Conservation (phyloP, 2,888 invertebrate species). For the Sinohyriopsis cumingii region DNA sequence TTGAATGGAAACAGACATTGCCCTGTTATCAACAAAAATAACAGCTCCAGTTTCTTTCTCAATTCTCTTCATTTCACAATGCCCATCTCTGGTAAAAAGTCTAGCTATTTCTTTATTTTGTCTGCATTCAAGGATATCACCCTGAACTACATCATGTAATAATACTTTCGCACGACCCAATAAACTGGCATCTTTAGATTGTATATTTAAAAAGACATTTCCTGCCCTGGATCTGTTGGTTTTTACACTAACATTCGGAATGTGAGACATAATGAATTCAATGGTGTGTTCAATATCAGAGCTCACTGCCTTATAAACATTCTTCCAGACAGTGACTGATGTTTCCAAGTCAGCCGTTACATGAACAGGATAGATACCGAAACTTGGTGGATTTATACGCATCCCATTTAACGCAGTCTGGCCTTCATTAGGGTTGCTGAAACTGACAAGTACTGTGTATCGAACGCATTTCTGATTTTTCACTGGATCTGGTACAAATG, state of each 20-base stretch:
- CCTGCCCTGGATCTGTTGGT: constrained; percentile 27
- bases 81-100: too few species aligned
- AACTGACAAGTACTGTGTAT: too few species aligned
- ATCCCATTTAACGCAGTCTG: constrained; percentile 16
- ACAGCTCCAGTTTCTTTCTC: too few species aligned
- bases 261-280: background rate
- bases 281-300: constrained; percentile 25
- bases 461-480: too few species aligned
- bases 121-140: constrained; percentile 34
- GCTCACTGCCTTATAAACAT: too few species aligned
- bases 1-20: too few species aligned
- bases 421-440: too few species aligned
- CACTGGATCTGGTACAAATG: too few species aligned
- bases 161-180: constrained; percentile 29
- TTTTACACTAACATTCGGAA: constrained; percentile 7
- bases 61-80: too few species aligned
- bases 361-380: constrained; percentile 10
- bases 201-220: too few species aligned
- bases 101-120: constrained; percentile 22
- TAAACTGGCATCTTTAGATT: constrained; percentile 25
- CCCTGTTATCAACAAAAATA: too few species aligned
- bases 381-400: background rate
- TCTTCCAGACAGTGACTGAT: constrained; percentile 22
- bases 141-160: constrained; percentile 36
- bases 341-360: constrained; percentile 29